phyloP scores from a whole-genome alignment of 1,140 invertebrate species.

The Ceratitis capitata region DNA sequence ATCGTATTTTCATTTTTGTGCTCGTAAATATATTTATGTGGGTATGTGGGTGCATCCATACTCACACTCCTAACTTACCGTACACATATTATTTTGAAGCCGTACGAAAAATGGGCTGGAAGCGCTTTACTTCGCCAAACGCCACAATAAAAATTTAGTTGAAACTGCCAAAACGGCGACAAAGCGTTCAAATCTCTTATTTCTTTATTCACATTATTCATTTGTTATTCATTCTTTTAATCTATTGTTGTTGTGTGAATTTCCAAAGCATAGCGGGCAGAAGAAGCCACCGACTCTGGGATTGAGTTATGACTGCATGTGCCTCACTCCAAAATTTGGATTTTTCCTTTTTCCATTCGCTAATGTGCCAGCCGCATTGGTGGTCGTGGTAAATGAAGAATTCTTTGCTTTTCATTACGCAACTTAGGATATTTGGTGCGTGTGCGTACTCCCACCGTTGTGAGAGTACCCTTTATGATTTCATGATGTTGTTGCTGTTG shows the following conservation, averaged over 20 bases:
- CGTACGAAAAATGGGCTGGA: not conserved
- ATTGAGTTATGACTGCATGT: not conserved
- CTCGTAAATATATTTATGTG: not conserved
- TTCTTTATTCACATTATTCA: constrained; percentile 2
- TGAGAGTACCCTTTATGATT: not conserved
- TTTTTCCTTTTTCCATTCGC: not conserved
- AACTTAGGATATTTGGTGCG: not conserved
- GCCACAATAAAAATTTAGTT: not conserved
- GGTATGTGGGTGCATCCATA: not conserved
- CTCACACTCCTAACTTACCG: too few relatives aligned
- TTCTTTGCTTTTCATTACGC: not conserved
- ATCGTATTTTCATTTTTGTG: not conserved
- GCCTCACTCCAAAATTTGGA: not conserved
- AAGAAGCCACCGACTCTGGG: not conserved
- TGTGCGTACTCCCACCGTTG: not conserved
- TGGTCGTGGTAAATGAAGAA: not conserved
- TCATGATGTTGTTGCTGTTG: not conserved
- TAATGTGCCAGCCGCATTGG: not conserved
- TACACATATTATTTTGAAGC: not conserved
- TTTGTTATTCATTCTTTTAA: not conserved
- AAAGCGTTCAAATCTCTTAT: not conserved
- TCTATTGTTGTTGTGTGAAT: constrained; percentile 5
- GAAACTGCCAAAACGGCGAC: not conserved
- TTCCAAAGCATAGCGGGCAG: not conserved
- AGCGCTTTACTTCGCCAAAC: not conserved